These are phyloP conservation scores for Manis pentadactyla DNA, from an alignment of 2,797 vertebrate genomes.

Conservation along the genomic window DNA sequence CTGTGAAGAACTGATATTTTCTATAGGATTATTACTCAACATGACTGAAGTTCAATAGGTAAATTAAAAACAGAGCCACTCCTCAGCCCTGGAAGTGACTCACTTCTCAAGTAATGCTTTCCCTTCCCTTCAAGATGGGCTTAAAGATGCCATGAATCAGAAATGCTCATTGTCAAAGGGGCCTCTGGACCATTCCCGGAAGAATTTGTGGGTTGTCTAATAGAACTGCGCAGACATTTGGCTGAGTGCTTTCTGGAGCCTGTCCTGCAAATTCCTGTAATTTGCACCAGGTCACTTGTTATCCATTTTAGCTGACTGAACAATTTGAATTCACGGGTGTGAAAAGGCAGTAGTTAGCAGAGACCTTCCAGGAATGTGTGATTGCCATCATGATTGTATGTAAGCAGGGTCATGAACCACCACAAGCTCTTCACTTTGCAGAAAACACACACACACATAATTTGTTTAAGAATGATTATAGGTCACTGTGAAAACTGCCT, in stretches of 20 bases:
- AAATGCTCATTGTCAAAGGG: slow-evolving; percentile 3
- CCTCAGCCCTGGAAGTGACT: slow-evolving; percentile 67
- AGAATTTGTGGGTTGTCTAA: slow-evolving; percentile 72
- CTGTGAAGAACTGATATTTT: slow-evolving; percentile 61
- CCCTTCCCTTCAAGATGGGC: neutral
- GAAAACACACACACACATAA: neutral
- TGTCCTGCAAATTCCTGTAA: slow-evolving; percentile 77
- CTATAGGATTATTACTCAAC: slow-evolving; percentile 67
- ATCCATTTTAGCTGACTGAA: slow-evolving; percentile 80
- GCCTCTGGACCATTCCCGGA: slow-evolving; percentile 54
- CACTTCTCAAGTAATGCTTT: slow-evolving; percentile 59
- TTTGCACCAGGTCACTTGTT: slow-evolving; percentile 77
- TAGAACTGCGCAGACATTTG: slow-evolving; percentile 56
- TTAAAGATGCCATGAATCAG: slow-evolving; percentile 47
- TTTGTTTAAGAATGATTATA: slow-evolving; percentile 67
- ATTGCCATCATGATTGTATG: slow-evolving; percentile 40
- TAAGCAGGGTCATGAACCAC: slow-evolving; percentile 46
- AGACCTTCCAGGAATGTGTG: slow-evolving; percentile 64
- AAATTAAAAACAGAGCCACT: slow-evolving; percentile 71
- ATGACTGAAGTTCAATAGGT: slow-evolving; percentile 77
- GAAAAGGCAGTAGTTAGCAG: slow-evolving; percentile 69
- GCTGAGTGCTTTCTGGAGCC: slow-evolving; percentile 78
- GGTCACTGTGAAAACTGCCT: slow-evolving; percentile 51
- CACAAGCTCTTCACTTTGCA: neutral
- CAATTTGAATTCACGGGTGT: slow-evolving; percentile 63